A percentile compares a stretch with the other conserved stretches of the same genome.
These are phyloP conservation scores for Globia sparganii DNA, from an alignment of 2,888 invertebrate genomes.

Conservation along the genomic window DNA sequence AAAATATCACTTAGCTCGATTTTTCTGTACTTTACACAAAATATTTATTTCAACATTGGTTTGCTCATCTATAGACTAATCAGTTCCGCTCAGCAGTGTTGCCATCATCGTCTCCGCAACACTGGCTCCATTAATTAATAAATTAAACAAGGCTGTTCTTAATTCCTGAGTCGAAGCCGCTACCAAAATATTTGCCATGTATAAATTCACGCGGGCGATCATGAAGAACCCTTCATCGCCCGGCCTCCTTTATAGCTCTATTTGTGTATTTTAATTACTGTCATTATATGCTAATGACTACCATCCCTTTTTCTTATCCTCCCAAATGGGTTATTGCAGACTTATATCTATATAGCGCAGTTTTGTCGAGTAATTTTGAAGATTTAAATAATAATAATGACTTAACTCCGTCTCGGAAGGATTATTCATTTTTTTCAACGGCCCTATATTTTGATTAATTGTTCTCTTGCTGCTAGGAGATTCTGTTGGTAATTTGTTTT, in stretches of 20 bases:
- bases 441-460: slow-evolving; percentile 87
- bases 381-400: slow-evolving; percentile 89
- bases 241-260: slow-evolving; percentile 91
- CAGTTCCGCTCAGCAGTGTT: slow-evolving; percentile 69
- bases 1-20: neutral
- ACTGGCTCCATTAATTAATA: slow-evolving; percentile 89
- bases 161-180: slow-evolving; percentile 85
- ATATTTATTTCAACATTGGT: slow-evolving; percentile 6
- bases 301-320: slow-evolving; percentile 91
- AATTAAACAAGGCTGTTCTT: slow-evolving; percentile 89
- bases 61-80: slow-evolving; percentile 64
- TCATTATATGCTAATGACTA: slow-evolving; percentile 92
- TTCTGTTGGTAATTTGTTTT: slow-evolving; percentile 87
- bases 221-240: slow-evolving; percentile 90
- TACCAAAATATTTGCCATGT: slow-evolving; percentile 89
- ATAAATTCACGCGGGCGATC: slow-evolving; percentile 88
- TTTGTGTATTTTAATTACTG: slow-evolving; percentile 94
- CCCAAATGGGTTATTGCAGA: slow-evolving; percentile 89
- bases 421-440: slow-evolving; percentile 79
- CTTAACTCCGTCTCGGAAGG: slow-evolving; percentile 75
- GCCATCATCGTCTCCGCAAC: slow-evolving; percentile 80
- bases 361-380: slow-evolving; percentile 84
- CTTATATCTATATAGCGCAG: slow-evolving; percentile 87
- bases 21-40: neutral
- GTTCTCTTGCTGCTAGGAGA: slow-evolving; percentile 80